Conservation (phyloP, 2,888 invertebrate species). For the Harpalus rufipes region DNA sequence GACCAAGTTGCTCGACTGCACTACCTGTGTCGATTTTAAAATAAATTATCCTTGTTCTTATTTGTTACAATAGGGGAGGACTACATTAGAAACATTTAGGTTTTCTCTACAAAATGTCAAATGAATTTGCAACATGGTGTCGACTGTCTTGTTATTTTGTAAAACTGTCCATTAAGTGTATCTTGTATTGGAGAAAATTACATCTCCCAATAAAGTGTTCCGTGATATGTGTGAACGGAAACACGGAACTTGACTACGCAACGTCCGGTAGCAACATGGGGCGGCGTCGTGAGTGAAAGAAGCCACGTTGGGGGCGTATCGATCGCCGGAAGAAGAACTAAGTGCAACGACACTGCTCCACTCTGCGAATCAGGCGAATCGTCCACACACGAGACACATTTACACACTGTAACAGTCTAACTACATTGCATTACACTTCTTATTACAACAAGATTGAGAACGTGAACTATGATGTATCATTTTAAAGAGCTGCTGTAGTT, state of each 20-base stretch:
- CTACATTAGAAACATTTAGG: too few species aligned
- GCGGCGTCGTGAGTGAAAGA: background rate
- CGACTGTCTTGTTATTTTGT: too few species aligned
- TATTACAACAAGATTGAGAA: slow-evolving; percentile 21
- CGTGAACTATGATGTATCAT: slow-evolving; percentile 24
- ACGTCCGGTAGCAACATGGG: background rate
- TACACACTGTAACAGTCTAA: background rate
- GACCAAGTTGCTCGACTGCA: too few species aligned
- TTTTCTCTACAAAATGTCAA: too few species aligned
- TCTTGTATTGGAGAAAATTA: background rate
- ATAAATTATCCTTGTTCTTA: too few species aligned
- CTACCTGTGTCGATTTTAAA: too few species aligned
- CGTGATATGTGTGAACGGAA: slow-evolving; percentile 4
- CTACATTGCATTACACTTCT: background rate
- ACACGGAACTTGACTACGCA: slow-evolving; percentile 1
- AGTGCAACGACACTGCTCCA: slow-evolving; percentile 46
- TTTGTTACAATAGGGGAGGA: too few species aligned
- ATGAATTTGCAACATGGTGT: too few species aligned
- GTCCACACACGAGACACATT: slow-evolving; percentile 9
- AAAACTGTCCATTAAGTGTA: too few species aligned
- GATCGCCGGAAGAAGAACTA: slow-evolving; percentile 28
- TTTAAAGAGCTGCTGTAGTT: slow-evolving; percentile 26
- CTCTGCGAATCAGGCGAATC: slow-evolving; percentile 11
- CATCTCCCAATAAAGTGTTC: background rate
- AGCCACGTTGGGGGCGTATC: slow-evolving; percentile 40